These are phyloP conservation scores for Protaetia brevitarsis DNA, from an alignment of 1,140 invertebrate genomes.

Conservation along the genomic window DNA sequence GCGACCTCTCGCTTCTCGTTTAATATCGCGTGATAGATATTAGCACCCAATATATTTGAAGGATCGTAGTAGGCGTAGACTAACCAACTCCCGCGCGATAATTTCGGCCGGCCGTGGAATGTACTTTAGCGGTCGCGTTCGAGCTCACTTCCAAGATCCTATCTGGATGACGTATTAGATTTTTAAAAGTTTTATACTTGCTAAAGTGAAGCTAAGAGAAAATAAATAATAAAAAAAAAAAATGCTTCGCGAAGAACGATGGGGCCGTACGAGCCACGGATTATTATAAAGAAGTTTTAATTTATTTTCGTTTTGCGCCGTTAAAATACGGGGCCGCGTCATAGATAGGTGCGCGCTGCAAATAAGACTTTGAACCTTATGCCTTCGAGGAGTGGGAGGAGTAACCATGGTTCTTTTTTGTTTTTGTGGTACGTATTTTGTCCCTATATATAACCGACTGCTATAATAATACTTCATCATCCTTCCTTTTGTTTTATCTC, in stretches of 20 bases:
- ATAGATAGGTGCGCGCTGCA: conserved; percentile 21
- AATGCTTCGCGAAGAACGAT: conserved; percentile 24
- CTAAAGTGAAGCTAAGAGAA: not conserved
- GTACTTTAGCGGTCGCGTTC: conserved; percentile 35
- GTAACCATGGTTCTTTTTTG: not conserved
- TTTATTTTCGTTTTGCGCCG: conserved; percentile 40
- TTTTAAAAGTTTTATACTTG: conserved; percentile 39
- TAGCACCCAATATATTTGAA: conserved; percentile 19
- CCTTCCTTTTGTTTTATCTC: not conserved
- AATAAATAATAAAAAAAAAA: conserved; percentile 34
- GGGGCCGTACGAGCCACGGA: conserved; percentile 38
- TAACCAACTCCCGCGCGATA: conserved; percentile 2
- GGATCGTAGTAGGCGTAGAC: conserved; percentile 12
- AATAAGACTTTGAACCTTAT: conserved; percentile 32
- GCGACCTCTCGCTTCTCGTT: no score
- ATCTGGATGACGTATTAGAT: conserved; percentile 46
- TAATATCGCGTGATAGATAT: conserved; percentile 21
- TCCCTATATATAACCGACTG: not conserved
- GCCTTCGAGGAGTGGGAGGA: conserved; percentile 32
- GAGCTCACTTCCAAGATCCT: conserved; percentile 34
- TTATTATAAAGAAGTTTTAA: conserved; percentile 35
- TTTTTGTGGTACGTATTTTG: not conserved
- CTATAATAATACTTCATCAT: not conserved
- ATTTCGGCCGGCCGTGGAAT: conserved; percentile 27
- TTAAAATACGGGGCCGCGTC: not conserved